A percentile compares a stretch with the other conserved stretches of the same genome.
Conservation (phyloP, 2,113 vertebrate species). For the Herpailurus yagouaroundi region DNA sequence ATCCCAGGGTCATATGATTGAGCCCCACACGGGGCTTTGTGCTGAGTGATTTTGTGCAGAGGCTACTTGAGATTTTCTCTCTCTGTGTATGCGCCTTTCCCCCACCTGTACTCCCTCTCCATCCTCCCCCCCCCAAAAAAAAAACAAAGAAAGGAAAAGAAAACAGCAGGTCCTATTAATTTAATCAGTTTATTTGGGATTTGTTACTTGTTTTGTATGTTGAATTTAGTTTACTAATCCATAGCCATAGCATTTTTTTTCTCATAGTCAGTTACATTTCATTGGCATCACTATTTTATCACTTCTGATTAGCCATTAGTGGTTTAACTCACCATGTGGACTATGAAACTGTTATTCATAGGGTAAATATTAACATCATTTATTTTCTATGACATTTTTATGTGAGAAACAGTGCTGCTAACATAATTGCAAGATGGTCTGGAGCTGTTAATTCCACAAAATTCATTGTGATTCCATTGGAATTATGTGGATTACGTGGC, state of each 20-base stretch:
- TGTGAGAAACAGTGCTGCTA: conserved; percentile 29
- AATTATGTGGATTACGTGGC: conserved; percentile 47
- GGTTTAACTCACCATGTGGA: conserved; percentile 27
- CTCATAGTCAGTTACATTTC: not conserved
- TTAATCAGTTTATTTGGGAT: not conserved
- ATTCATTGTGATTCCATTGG: conserved; percentile 66
- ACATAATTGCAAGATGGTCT: conserved; percentile 2
- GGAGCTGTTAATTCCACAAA: conserved; percentile 63
- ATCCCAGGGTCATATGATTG: too few species aligned
- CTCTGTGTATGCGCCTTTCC: too few species aligned
- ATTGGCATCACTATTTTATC: not conserved
- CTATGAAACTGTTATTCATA: not conserved
- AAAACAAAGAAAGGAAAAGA: not conserved
- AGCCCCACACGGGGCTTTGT: too few species aligned
- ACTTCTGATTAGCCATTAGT: not conserved
- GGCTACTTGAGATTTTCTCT: too few species aligned
- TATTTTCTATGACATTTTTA: conserved; percentile 53
- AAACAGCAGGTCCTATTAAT: not conserved
- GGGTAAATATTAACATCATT: conserved; percentile 59
- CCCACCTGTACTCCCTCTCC: too few species aligned
- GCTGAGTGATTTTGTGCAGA: too few species aligned
- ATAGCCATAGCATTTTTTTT: not conserved
- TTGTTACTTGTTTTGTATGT: not conserved
- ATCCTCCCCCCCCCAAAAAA: too few species aligned
- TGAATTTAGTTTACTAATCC: not conserved